Percentiles rank a stretch among this genome's conserved stretches.
phyloP scores from a whole-genome alignment of 1,140 invertebrate species.

The Tachypleus tridentatus region DNA sequence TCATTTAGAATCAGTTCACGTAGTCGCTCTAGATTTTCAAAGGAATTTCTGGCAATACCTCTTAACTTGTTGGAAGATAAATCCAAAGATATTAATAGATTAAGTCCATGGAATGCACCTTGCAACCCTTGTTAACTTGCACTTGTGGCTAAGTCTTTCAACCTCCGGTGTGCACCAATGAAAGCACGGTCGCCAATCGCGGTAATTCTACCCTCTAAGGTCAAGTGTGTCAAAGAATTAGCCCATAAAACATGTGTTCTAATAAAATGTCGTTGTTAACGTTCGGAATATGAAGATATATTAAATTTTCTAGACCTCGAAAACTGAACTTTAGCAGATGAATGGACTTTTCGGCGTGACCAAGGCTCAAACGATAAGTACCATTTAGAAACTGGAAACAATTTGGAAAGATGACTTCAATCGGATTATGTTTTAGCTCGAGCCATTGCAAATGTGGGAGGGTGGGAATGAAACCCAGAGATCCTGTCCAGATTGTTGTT shows the following conservation, averaged over 20 bases:
- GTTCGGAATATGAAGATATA: slow-evolving; percentile 43
- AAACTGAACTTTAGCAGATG: slow-evolving; percentile 48
- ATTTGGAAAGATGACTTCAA: slow-evolving; percentile 49
- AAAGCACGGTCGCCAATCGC: slow-evolving; percentile 54
- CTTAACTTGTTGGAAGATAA: slow-evolving; percentile 48
- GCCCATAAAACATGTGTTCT: slow-evolving; percentile 46
- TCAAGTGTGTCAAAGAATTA: slow-evolving; percentile 39
- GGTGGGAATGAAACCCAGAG: slow-evolving; percentile 53
- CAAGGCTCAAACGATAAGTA: slow-evolving; percentile 46
- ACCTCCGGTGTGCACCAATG: slow-evolving; percentile 39
- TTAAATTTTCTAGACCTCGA: slow-evolving; percentile 42
- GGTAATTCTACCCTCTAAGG: slow-evolving; percentile 43
- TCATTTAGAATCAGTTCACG: slow-evolving; percentile 47
- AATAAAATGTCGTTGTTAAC: slow-evolving; percentile 43
- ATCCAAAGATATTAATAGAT: slow-evolving; percentile 45
- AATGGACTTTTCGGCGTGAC: slow-evolving; percentile 36
- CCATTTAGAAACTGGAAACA: slow-evolving; percentile 58
- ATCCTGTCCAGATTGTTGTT: slow-evolving; percentile 51
- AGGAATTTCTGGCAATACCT: slow-evolving; percentile 45
- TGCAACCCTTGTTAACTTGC: slow-evolving; percentile 46
- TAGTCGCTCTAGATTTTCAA: slow-evolving; percentile 45
- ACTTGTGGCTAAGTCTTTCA: slow-evolving; percentile 48
- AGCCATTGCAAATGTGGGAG: slow-evolving; percentile 46
- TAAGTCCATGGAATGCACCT: slow-evolving; percentile 52
- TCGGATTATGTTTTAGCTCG: slow-evolving; percentile 52